Base-by-base conservation (phyloP, 2,888 invertebrate genomes). In the Noctua janthe region DNA sequence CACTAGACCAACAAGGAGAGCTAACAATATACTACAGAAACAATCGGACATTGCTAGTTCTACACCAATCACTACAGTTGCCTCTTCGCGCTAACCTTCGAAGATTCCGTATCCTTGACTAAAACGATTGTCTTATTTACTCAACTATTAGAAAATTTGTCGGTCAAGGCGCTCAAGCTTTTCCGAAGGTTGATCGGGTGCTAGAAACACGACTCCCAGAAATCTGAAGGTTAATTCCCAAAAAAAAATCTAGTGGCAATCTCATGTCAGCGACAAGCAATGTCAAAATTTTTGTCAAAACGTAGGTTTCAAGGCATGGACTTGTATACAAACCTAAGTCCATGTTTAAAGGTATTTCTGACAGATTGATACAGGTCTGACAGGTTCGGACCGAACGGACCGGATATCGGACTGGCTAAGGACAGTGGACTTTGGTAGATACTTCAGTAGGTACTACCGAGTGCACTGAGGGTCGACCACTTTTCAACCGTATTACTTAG, bases 111-210 rank as follows among this genome's bases (percentile, higher is more conserved):
- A 74, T 59, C 83, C 84, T 83, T 83, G 78, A 83, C 20, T 17
- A 62, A 77, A 70, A 71, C 71, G 62, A 75, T 71, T 74, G 71
- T 74, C 84, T 74, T 83, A 78, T 83, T 78, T 78, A 78, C 83
- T 54, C 15, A 49, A n/a, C 29, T n/a, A 72, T 54, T n/a, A 62
- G 29, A 59, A 23, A 29, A 6, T 56, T 72, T 74, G 29, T 75
- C 83, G 78, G 74, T 64, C 83, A 83, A 83, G 83, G 83, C 15
- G 62, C 13, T 20, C 0, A 47, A 66, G 29, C 15, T 54, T 64
- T 62, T 67, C n/a, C 5, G 70, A 82, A 83, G 83, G 83, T 69
- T 47, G 69, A n/a, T n/a, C n/a, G n/a, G 47, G 69, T 47, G n/a
- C n/a, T n/a, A 47, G 15, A 8, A 4, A 69, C 47, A 8, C n/a